A percentile compares a stretch with the other conserved stretches of the same genome.
These are phyloP conservation scores for Eciton burchellii DNA, from an alignment of 1,140 invertebrate genomes.

Conservation along the genomic window DNA sequence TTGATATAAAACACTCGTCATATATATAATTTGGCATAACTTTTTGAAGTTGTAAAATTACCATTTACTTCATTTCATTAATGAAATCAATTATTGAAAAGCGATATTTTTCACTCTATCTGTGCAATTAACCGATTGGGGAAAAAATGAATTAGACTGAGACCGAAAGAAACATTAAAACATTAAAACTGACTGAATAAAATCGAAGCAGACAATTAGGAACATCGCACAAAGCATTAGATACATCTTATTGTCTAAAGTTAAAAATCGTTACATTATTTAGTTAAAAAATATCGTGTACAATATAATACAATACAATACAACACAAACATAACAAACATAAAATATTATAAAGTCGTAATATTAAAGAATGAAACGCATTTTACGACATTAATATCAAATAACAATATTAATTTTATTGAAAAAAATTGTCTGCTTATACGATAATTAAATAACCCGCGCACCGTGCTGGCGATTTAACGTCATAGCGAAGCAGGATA, in stretches of 20 bases:
- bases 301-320: no score
- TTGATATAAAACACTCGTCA: constrained; percentile 1
- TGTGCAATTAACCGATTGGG: neutral
- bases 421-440: no score
- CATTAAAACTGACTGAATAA: constrained; percentile 11
- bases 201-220: neutral
- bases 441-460: no score
- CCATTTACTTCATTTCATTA: neutral
- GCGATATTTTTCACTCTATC: neutral
- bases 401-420: no score
- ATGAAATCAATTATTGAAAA: constrained; percentile 31
- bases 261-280: neutral
- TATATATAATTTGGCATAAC: neutral
- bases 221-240: neutral
- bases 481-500: neutral
- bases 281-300: no score
- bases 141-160: constrained; percentile 9
- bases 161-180: constrained; percentile 24
- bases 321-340: no score
- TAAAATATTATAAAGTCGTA: no score
- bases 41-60: constrained; percentile 6
- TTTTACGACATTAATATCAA: no score
- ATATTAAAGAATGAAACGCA: no score
- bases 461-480: neutral
- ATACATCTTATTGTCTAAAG: neutral